These are phyloP conservation scores for Ivindomyrus marchei DNA, from an alignment of 2,113 vertebrate species.

Conservation along the genomic window DNA sequence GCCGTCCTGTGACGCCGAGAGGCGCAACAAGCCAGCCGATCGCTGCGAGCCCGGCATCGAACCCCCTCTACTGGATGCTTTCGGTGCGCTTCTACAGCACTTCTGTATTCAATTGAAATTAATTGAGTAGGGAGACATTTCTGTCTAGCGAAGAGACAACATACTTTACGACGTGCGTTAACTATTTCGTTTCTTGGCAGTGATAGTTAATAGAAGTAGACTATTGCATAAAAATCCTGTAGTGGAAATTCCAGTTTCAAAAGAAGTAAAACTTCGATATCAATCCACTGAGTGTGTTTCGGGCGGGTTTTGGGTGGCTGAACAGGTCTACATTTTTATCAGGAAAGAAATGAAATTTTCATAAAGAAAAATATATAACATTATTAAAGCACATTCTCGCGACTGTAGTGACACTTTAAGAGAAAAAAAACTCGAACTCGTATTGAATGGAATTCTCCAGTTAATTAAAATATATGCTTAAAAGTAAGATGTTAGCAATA, in stretches of 20 bases:
- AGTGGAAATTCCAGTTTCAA: background rate
- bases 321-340: background rate
- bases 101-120: background rate
- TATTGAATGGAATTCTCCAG: background rate
- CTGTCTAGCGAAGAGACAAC: background rate
- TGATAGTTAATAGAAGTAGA: background rate
- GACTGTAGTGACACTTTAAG: background rate
- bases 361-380: background rate
- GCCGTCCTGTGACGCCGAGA: constrained; percentile 7
- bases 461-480: background rate
- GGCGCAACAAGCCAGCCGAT: constrained; percentile 31
- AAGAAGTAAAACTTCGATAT: background rate
- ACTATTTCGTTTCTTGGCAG: background rate
- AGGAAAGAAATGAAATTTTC: background rate
- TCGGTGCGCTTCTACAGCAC: background rate
- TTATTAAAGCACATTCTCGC: background rate
- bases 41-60: constrained; percentile 48
- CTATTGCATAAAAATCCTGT: background rate
- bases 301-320: background rate
- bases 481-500: background rate
- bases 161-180: background rate
- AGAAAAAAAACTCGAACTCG: background rate
- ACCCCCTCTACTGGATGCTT: constrained; percentile 27
- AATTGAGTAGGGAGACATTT: background rate
- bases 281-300: background rate